These are phyloP conservation scores for Cosmopolites sordidus DNA, from an alignment of 2,888 invertebrate species.

Conservation along the genomic window DNA sequence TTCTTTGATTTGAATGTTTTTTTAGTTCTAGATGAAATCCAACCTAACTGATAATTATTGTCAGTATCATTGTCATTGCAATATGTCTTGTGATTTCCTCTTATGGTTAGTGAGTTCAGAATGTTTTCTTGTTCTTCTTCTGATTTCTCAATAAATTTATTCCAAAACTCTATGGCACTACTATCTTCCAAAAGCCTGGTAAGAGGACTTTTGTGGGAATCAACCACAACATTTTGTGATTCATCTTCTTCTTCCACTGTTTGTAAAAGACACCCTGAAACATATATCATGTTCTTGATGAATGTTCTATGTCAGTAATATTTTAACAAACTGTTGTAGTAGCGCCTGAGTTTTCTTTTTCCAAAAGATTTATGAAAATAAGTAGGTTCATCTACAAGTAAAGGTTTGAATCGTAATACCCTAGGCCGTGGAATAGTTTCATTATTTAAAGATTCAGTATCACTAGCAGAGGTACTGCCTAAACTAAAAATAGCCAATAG, in stretches of 20 bases:
- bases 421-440: slow-evolving; percentile 28
- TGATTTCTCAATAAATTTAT: slow-evolving; percentile 39
- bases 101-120: slow-evolving; percentile 10
- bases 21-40: slow-evolving; percentile 38
- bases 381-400: slow-evolving; percentile 31
- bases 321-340: slow-evolving; percentile 36
- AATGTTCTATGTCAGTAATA: background rate
- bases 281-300: background rate
- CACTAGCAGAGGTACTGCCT: slow-evolving; percentile 35
- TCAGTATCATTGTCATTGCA: background rate
- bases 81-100: background rate
- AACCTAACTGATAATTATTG: slow-evolving; percentile 26
- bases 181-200: slow-evolving; percentile 36
- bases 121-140: slow-evolving; percentile 39
- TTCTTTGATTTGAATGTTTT: slow-evolving; percentile 39
- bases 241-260: slow-evolving; percentile 39
- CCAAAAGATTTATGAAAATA: slow-evolving; percentile 34
- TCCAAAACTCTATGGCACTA: slow-evolving; percentile 39
- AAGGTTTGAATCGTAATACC: slow-evolving; percentile 23
- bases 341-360: slow-evolving; percentile 38
- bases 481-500: slow-evolving; percentile 26
- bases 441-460: slow-evolving; percentile 36
- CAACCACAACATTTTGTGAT: slow-evolving; percentile 32
- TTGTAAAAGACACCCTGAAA: slow-evolving; percentile 36
- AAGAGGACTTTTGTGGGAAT: slow-evolving; percentile 38